Conservation (phyloP, 1,140 invertebrate genomes). For the Rhyzopertha dominica region DNA sequence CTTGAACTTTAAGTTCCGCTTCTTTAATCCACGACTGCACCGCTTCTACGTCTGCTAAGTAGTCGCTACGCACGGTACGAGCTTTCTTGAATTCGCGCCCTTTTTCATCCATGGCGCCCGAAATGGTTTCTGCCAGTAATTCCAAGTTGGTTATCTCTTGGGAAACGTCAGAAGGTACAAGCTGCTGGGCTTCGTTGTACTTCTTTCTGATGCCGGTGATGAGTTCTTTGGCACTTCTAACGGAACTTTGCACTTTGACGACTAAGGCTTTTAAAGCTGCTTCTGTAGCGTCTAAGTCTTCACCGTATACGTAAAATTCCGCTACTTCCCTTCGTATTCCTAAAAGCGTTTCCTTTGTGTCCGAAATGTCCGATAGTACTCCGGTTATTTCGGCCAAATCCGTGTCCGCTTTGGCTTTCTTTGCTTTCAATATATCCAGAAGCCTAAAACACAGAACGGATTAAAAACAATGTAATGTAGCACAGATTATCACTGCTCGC, state of each 20-base stretch:
- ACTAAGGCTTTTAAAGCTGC: slow-evolving; percentile 43
- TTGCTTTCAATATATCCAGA: slow-evolving; percentile 51
- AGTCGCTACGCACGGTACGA: slow-evolving; percentile 72
- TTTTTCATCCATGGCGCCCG: slow-evolving; percentile 78
- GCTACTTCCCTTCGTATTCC: slow-evolving; percentile 58
- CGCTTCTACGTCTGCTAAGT: slow-evolving; percentile 70
- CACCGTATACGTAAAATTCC: slow-evolving; percentile 67
- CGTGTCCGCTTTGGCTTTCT: slow-evolving; percentile 54
- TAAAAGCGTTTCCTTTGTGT: slow-evolving; percentile 59
- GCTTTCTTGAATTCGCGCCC: slow-evolving; percentile 80
- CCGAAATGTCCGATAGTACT: slow-evolving; percentile 58
- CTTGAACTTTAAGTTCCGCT: slow-evolving; percentile 76
- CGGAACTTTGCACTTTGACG: slow-evolving; percentile 47
- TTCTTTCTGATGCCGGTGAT: slow-evolving; percentile 59
- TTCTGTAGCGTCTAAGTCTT: slow-evolving; percentile 56
- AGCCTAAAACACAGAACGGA: slow-evolving; percentile 40
- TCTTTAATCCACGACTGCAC: slow-evolving; percentile 77
- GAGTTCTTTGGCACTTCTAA: slow-evolving; percentile 57
- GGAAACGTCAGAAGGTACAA: slow-evolving; percentile 67
- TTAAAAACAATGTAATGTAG: background rate
- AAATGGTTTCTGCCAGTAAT: slow-evolving; percentile 71
- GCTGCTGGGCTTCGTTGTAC: slow-evolving; percentile 59
- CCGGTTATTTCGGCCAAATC: slow-evolving; percentile 57
- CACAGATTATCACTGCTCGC: background rate
- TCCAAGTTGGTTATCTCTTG: slow-evolving; percentile 72